These are phyloP conservation scores for Sterrhoptilus dennistouni DNA, from an alignment of 2,113 vertebrate species.

Conservation along the genomic window DNA sequence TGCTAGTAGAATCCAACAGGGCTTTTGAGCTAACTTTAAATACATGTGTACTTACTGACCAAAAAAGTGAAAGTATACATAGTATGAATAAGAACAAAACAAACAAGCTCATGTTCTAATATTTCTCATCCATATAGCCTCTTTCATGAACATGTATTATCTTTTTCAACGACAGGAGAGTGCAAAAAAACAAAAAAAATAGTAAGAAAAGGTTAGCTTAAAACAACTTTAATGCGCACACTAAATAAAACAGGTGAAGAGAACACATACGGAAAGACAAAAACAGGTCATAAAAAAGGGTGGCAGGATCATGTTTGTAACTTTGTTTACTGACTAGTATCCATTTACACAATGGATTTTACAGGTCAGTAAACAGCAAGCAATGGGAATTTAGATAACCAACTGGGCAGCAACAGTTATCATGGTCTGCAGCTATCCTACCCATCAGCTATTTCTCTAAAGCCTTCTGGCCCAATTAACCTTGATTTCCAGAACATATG, in stretches of 20 bases:
- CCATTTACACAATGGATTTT: slow-evolving; percentile 76
- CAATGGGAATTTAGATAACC: slow-evolving; percentile 34
- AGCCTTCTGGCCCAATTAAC: slow-evolving; percentile 23
- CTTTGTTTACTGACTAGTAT: slow-evolving; percentile 72
- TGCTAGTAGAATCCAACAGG: neutral
- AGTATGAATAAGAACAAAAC: neutral
- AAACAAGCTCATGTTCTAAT: neutral
- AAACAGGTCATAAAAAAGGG: neutral
- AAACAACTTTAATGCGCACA: neutral
- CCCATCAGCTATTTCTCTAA: neutral
- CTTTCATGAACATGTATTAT: neutral
- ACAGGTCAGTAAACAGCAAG: slow-evolving; percentile 66
- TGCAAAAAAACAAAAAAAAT: neutral
- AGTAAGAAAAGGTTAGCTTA: neutral
- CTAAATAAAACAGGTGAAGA: neutral
- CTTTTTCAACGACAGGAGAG: neutral
- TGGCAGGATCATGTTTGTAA: slow-evolving; percentile 14
- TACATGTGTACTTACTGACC: neutral
- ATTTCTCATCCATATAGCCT: neutral
- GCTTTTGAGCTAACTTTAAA: neutral
- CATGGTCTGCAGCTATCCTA: neutral
- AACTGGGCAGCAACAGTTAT: neutral
- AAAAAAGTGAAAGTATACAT: neutral
- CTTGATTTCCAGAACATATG: slow-evolving; percentile 17
- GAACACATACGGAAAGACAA: neutral